Percentiles rank a stretch among this genome's conserved stretches.
Conservation (phyloP, 1,140 invertebrate species). For the Drosophila yakuba region DNA sequence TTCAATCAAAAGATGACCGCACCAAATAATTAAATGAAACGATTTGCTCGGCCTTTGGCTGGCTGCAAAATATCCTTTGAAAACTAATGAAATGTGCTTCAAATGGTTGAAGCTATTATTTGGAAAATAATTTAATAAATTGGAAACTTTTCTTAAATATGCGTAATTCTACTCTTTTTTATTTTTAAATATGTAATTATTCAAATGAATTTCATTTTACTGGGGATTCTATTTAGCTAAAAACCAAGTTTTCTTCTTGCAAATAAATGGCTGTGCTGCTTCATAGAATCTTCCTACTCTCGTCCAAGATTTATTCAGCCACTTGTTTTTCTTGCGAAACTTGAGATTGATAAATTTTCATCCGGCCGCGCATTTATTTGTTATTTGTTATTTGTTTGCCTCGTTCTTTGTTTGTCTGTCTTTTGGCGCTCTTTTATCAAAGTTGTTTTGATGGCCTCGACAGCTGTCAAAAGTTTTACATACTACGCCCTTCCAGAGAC, state of each 20-base stretch:
- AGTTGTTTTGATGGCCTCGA: conserved; percentile 38
- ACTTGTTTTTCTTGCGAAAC: conserved; percentile 10
- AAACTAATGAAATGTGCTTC: not conserved
- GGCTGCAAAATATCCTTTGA: not conserved
- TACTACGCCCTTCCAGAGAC: not conserved
- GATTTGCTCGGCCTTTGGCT: not conserved
- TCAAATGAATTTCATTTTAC: not conserved
- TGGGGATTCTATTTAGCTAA: no score
- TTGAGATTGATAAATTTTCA: conserved; percentile 14
- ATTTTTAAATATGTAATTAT: no score
- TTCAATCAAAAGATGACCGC: conserved; percentile 24
- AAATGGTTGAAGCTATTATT: not conserved
- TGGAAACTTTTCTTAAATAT: no score
- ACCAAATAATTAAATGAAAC: conserved; percentile 11
- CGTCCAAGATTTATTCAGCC: not conserved
- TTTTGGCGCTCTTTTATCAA: not conserved
- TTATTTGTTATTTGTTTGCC: no score
- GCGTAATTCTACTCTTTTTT: no score
- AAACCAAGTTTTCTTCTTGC: not conserved
- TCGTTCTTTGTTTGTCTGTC: not conserved
- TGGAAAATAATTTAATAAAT: no score
- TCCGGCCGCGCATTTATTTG: not conserved
- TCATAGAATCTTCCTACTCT: not conserved
- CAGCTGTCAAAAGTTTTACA: conserved; percentile 44
- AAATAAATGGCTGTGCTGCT: not conserved